Evolutionary conservation across 2,113 vertebrate genomes (phyloP), one percentile per base, ranked within the genome.

Genomic region (Greenwoodochromis staneri): DNA sequence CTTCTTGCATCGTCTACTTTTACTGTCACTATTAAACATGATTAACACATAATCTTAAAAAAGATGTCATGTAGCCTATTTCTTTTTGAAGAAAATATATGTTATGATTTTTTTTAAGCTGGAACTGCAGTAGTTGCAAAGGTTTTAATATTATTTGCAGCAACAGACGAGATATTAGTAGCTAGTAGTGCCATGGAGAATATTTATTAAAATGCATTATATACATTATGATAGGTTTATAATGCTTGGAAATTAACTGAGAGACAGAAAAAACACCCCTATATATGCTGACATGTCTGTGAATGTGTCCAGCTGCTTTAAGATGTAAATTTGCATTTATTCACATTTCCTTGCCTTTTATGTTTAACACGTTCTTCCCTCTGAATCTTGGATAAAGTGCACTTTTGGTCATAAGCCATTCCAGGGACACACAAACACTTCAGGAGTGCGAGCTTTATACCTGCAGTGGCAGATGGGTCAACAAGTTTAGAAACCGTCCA

Each of bases 401-500:
- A 55, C 17, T 51, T 71, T 85, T 85, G 19, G 66, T 55, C 61
- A 29, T 53, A 27, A 42, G 42, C 45, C 38, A 87, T 42, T 73
- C 40, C 42, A 61, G 38, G 57, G 17, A 63, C 61, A 78, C 21
- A 31, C 36, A 47, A 71, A 85, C 80, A 59, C 81, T 86, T 83
- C 27, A 84, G 85, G 34, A 80, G 40, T 80, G 61, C 17, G 19
- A 87, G 82, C 55, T 83, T 17, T 38, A 7, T 83, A 87, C 59
- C 59, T 82, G 49, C 61, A 38, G 82, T 31, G 42, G 11, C 53
- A 66, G 87, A 82, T 51, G 82, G 85, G 80, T 92, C 88, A 92
- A 91, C 85, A 90, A 69, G 82, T 93, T 91, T 85, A 66, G 78
- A 91, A 92, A 86, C 55, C 61, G 82, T 87, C 66, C 89, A 94